These are phyloP conservation scores for Rhizoglyphus robini DNA, from an alignment of 1,140 invertebrate species.

Conservation along the genomic window DNA sequence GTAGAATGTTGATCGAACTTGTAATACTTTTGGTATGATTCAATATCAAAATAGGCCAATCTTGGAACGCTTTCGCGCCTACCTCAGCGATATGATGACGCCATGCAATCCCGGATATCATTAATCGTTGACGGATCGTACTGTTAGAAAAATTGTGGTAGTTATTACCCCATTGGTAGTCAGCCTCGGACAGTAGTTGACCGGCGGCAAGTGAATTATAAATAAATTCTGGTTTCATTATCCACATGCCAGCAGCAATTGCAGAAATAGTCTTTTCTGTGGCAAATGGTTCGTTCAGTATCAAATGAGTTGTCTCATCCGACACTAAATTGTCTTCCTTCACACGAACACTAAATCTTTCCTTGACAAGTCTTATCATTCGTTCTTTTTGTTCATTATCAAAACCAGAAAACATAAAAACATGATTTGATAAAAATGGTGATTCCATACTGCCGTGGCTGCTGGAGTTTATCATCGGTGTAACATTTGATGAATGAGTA, in stretches of 20 bases:
- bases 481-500: too few relatives aligned
- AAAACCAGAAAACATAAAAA: constrained; percentile 2
- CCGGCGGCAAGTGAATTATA: neutral
- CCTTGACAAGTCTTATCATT: neutral
- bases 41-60: neutral
- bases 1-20: neutral
- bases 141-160: neutral
- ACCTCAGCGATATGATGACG: neutral
- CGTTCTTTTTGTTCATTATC: neutral
- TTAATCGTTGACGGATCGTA: neutral
- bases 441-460: too few relatives aligned
- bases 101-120: neutral
- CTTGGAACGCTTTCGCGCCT: neutral
- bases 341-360: neutral
- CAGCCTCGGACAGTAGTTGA: neutral
- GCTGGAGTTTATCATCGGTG: too few relatives aligned
- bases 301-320: neutral
- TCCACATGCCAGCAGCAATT: neutral
- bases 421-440: neutral
- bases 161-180: neutral
- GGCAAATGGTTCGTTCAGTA: neutral
- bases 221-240: constrained; percentile 5
- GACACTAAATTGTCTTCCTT: neutral
- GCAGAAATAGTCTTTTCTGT: neutral
- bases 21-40: neutral